These are phyloP conservation scores for Drosophila bocqueti DNA, from an alignment of 1,140 invertebrate genomes.

Conservation along the genomic window DNA sequence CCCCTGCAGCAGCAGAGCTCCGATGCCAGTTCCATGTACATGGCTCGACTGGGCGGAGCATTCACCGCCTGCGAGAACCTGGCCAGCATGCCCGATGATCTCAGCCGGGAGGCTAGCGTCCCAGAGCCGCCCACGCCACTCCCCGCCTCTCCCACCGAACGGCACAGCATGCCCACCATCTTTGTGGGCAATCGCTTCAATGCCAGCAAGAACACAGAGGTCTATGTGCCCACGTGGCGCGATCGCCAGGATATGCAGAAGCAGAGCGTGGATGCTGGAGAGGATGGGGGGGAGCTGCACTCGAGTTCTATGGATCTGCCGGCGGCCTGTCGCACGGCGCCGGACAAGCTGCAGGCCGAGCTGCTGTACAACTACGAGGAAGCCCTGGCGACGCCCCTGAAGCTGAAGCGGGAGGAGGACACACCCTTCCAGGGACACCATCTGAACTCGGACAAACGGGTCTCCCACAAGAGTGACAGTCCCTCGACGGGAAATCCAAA, in stretches of 20 bases:
- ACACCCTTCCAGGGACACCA: conserved; percentile 25
- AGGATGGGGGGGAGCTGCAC: conserved; percentile 79
- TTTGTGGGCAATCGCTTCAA: conserved; percentile 87
- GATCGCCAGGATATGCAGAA: conserved; percentile 80
- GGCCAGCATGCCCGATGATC: conserved; percentile 87
- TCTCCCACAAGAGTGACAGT: conserved; percentile 71
- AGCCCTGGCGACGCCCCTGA: conserved; percentile 56
- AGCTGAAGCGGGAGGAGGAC: conserved; percentile 83
- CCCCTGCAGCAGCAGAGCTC: conserved; percentile 85
- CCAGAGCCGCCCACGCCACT: conserved; percentile 1
- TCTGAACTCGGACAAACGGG: conserved; percentile 39
- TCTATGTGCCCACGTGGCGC: conserved; percentile 86
- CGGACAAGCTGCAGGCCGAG: conserved; percentile 86
- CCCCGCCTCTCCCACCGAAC: conserved; percentile 64
- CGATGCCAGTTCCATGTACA: conserved; percentile 87
- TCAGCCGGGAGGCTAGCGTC: conserved; percentile 34
- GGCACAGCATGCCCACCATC: conserved; percentile 86
- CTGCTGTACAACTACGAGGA: conserved; percentile 85
- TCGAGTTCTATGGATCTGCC: conserved; percentile 86
- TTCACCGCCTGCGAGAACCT: conserved; percentile 89
- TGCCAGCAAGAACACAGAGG: conserved; percentile 85
- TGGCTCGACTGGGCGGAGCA: conserved; percentile 85
- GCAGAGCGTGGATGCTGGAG: conserved; percentile 68
- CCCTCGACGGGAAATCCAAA: conserved; percentile 45
- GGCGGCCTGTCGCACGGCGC: conserved; percentile 84